phyloP scores from a whole-genome alignment of 2,888 invertebrate genomes.

The Drosophila imparisetae region DNA sequence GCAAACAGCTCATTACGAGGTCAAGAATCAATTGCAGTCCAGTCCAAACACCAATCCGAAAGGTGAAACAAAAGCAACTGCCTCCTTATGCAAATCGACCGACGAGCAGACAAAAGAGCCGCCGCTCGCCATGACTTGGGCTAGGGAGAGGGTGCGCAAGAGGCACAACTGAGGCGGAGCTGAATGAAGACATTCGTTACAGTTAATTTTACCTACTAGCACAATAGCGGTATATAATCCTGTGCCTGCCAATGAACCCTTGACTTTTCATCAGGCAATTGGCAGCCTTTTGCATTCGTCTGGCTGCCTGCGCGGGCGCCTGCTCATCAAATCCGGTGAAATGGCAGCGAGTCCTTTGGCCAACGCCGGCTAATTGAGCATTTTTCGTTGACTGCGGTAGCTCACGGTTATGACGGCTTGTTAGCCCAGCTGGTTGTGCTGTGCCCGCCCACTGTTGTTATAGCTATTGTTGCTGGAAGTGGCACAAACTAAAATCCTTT shows the following conservation, averaged over 20 bases:
- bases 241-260: conserved; percentile 65
- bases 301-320: conserved; percentile 10
- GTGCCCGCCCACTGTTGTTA: conserved; percentile 25
- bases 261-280: conserved; percentile 79
- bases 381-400: conserved; percentile 66
- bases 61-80: conserved; percentile 35
- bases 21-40: conserved; percentile 71
- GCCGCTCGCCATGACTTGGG: conserved; percentile 6
- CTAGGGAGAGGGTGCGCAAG: conserved; percentile 8
- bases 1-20: conserved; percentile 70
- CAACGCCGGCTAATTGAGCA: conserved; percentile 71
- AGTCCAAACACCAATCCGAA: conserved; percentile 33
- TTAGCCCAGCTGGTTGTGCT: conserved; percentile 49
- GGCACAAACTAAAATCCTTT: conserved; percentile 69
- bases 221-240: conserved; percentile 42
- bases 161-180: conserved; percentile 5
- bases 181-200: conserved; percentile 73
- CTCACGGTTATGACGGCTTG: conserved; percentile 70
- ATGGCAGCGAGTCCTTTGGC: conserved; percentile 53
- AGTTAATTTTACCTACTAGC: conserved; percentile 50
- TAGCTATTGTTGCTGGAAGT: conserved; percentile 17
- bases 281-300: conserved; percentile 59
- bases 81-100: conserved; percentile 67
- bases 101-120: conserved; percentile 46
- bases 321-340: conserved; percentile 45